Evolutionary conservation across 37 sponge, comb jelly and placozoan species (phyloP).

Genomic region (Amphimedon queenslandica): DNA sequence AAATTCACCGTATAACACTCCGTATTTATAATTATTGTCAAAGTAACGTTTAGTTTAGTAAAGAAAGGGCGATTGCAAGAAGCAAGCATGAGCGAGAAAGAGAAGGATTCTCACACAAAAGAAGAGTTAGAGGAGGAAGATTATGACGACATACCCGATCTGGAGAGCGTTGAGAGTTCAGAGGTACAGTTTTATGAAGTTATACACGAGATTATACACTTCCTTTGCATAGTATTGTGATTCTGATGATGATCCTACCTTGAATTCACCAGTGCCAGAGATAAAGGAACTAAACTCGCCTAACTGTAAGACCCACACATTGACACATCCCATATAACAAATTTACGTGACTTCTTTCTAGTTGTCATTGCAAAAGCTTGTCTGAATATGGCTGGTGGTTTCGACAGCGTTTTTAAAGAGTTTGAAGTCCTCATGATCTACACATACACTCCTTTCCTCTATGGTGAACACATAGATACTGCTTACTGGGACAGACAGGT

Average conservation of each 20-base stretch:
- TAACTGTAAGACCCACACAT: too few relatives aligned
- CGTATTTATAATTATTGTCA: too few relatives aligned
- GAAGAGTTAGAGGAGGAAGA: too few relatives aligned
- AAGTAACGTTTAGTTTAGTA: too few relatives aligned
- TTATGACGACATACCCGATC: conserved; percentile 63
- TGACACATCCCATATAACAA: too few relatives aligned
- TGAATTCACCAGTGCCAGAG: not conserved
- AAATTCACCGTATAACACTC: too few relatives aligned
- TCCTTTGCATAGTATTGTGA: not conserved
- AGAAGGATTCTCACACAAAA: too few relatives aligned
- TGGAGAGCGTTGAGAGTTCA: conserved; percentile 63
- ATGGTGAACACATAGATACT: conserved; percentile 11
- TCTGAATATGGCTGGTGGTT: not conserved
- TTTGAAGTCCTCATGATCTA: conserved; percentile 23
- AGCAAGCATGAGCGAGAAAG: too few relatives aligned
- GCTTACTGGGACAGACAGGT: not conserved
- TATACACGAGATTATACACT: not conserved
- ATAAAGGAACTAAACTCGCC: too few relatives aligned
- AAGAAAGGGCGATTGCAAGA: too few relatives aligned
- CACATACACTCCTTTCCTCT: conserved; percentile 54
- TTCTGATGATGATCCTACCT: not conserved
- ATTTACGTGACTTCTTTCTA: too few relatives aligned
- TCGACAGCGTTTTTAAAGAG: not conserved
- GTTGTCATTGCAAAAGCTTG: conserved; percentile 26
- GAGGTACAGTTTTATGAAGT: too few relatives aligned